A percentile compares a stretch with the other conserved stretches of the same genome.
phyloP scores from a whole-genome alignment of 2,888 invertebrate species.

The Dryobotodes eremita region DNA sequence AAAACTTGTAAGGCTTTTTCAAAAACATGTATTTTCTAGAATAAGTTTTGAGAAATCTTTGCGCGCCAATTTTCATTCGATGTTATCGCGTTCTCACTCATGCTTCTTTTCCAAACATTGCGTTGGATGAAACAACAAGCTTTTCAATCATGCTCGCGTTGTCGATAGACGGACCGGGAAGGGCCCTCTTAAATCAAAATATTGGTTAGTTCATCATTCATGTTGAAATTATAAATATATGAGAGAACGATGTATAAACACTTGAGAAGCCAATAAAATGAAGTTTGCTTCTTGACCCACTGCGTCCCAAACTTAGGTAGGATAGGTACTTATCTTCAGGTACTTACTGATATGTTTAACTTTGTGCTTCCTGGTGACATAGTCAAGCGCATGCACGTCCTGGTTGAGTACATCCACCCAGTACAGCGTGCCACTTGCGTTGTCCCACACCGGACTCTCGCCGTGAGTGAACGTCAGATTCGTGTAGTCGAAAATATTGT shows the following conservation, averaged over 20 bases:
- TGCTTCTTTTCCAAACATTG: too few species aligned
- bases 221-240: neutral
- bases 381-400: conserved; percentile 82
- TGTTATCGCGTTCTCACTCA: too few species aligned
- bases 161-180: too few species aligned
- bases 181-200: too few species aligned
- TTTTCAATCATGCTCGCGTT: too few species aligned
- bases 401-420: conserved; percentile 76
- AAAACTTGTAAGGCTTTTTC: too few species aligned
- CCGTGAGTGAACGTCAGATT: conserved; percentile 66
- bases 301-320: neutral
- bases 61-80: too few species aligned
- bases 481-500: conserved; percentile 58
- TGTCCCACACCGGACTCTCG: conserved; percentile 82
- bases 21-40: too few species aligned
- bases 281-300: neutral
- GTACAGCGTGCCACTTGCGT: conserved; percentile 80
- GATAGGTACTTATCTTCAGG: neutral
- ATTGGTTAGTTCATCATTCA: too few species aligned
- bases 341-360: conserved; percentile 69
- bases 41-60: too few species aligned
- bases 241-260: neutral
- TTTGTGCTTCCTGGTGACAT: conserved; percentile 75
- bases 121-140: too few species aligned
- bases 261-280: neutral